Base-by-base conservation (phyloP, 37 sponge, comb jelly and placozoan species). In the Chondrilla cf. caribensis region DNA sequence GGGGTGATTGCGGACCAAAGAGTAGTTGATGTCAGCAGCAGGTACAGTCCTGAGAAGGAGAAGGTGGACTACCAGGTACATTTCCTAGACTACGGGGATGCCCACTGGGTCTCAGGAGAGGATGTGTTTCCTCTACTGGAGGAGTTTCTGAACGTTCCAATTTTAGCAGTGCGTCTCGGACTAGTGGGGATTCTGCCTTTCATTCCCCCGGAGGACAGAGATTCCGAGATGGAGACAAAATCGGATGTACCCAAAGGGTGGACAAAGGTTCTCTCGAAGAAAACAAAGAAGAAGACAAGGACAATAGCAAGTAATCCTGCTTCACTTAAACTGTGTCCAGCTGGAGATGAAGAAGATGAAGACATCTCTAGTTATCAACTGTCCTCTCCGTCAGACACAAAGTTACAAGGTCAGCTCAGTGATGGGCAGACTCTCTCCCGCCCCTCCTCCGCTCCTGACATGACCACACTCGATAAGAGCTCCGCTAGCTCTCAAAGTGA, bases 391-490 rank as follows among this genome's bases (percentile, higher is more conserved):
- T 67, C 68, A 29, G 68, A 67, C 68, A 31, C 68, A 17, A 28
- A 67, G 32, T 32, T 67, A 33, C 31, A 67, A 33, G 32, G 29
- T 17, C 51, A 11, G 51, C 6, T 47, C 51, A 6, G 11, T 47
- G 6, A 6, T 11, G 51, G 11, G 51, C 51, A 14, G 51, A 6
- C 68, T 4, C 1, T 6, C 2, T 17, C 35, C 35, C 44, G 3
- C 76, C 36, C 38, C 43, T 37, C 76, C 43, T 73, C 76, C 21
- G 76, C 76, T 41, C 76, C 76, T 3, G 76, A 73, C 43, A n/a
- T 73, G 17, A 5, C 6, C 6, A 15, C 64, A 19, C 29, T 62
- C 64, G 11, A 11, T 47, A 6, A 11, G 11, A 47, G 51, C 51
- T 47, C 51, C 51, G 11, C 51, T 47, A 47, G 51, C 11, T 6